Evolutionary conservation across 2,113 vertebrate genomes (phyloP), one percentile per base, ranked within the genome.

Genomic region (Cyphotilapia sp.): DNA sequence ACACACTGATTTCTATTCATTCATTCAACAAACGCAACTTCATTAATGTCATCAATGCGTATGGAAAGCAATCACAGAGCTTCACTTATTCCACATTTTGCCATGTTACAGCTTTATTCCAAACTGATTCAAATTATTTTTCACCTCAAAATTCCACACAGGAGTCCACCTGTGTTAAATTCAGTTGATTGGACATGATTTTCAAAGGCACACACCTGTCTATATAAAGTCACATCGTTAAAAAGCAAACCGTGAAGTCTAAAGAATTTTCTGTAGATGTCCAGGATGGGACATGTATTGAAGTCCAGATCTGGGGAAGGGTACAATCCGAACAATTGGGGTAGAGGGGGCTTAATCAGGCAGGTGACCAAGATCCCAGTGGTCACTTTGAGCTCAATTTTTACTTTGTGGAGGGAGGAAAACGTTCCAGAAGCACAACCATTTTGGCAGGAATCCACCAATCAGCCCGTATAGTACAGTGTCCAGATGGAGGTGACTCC

Each of bases 401-500:
- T 66, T 38, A 38, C 61, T 66, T 66, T 66, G 59, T 63, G 61
- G 61, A 38, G 33, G 33, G 61, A 66, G 6, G 33, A 66, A 66
- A 66, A n/a, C 10, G 0, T 38, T 66, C 33, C 19, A 13, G 33
- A 38, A 38, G 10, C 33, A 38, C 19, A 38, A 38, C 6, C 0
- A 38, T 66, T 63, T 66, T 33, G 9, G 61, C 61, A 66, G 33
- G 10, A 66, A 38, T 66, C 33, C 33, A 66, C 33, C 33, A 13
- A 38, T 66, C 61, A 38, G 61, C 33, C 5, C 1, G 0, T 66
- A 22, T 66, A 8, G 1, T 22, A 66, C 17, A 66, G 31, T 66
- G 61, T 66, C 61, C 61, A 66, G 31, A 38, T 2, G 10, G 61
- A 38, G 1, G 2, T 66, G 19, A 22, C 33, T 38, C 33, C 61